phyloP scores from a whole-genome alignment of 2,113 vertebrate species.

The Ivindomyrus marchei region DNA sequence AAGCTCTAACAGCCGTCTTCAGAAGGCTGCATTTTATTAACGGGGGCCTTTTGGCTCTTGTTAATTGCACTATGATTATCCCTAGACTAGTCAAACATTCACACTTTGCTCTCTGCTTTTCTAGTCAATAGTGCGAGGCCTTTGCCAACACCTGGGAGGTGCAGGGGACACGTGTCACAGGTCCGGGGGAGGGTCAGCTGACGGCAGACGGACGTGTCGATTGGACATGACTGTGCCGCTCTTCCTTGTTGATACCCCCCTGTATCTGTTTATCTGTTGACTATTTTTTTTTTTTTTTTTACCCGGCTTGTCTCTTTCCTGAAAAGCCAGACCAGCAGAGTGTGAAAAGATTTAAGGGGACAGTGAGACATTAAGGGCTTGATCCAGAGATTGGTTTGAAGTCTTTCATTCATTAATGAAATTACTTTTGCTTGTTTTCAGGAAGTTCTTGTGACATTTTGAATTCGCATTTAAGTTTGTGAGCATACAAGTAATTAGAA shows the following conservation, averaged over 20 bases:
- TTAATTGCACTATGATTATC: constrained; percentile 55
- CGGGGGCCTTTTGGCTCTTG: constrained; percentile 58
- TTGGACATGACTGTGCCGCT: constrained; percentile 7
- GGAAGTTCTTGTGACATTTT: background rate
- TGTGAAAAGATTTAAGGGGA: constrained; percentile 42
- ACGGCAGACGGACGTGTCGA: background rate
- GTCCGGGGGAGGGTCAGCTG: background rate
- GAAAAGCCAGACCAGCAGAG: constrained; percentile 41
- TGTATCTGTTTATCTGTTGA: constrained; percentile 51
- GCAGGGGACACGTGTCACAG: constrained; percentile 16
- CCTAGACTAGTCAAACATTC: constrained; percentile 53
- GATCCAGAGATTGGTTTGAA: constrained; percentile 15
- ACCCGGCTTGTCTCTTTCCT: constrained; percentile 45
- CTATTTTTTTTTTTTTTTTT: constrained; percentile 47
- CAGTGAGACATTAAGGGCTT: background rate
- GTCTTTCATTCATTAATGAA: constrained; percentile 48
- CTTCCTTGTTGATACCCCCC: constrained; percentile 32
- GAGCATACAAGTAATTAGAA: background rate
- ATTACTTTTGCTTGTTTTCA: constrained; percentile 19
- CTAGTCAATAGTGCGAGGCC: background rate
- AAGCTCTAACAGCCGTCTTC: constrained; percentile 8
- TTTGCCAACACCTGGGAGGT: constrained; percentile 18
- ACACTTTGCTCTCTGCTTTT: constrained; percentile 54
- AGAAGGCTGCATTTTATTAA: constrained; percentile 27
- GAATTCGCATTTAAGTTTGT: background rate